These are phyloP conservation scores for Spisula solida DNA, from an alignment of 2,888 invertebrate genomes.

Conservation along the genomic window DNA sequence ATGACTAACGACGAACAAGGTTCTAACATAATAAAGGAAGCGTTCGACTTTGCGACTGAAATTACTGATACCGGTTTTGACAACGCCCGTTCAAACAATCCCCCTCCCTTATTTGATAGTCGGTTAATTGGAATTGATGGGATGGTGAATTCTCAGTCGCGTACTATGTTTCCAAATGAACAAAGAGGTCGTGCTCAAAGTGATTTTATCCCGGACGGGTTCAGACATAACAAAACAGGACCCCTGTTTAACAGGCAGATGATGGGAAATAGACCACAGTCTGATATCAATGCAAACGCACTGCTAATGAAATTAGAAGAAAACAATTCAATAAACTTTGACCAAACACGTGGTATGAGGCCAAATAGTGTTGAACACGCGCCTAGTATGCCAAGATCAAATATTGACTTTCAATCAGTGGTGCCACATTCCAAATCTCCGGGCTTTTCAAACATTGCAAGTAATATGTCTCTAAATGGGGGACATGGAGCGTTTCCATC, in stretches of 20 bases:
- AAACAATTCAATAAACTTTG: background rate
- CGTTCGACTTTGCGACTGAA: constrained; percentile 46
- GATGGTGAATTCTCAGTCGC: background rate
- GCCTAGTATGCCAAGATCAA: background rate
- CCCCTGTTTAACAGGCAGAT: background rate
- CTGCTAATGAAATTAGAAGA: background rate
- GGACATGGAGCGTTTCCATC: background rate
- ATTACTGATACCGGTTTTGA: constrained; percentile 1
- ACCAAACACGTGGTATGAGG: background rate
- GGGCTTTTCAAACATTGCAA: background rate
- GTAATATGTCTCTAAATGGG: background rate
- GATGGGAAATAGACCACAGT: background rate
- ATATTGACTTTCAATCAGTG: background rate
- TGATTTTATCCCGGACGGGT: background rate
- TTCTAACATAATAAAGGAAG: constrained; percentile 41
- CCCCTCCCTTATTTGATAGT: background rate
- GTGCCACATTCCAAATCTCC: background rate
- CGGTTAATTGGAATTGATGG: background rate
- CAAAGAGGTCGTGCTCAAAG: background rate
- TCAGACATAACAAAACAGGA: background rate
- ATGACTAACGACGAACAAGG: background rate
- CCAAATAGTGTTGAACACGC: background rate
- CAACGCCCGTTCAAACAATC: background rate
- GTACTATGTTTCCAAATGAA: background rate
- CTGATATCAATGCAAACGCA: background rate